These are phyloP conservation scores for Drosophila busckii DNA, from an alignment of 1,140 invertebrate species.

Conservation along the genomic window DNA sequence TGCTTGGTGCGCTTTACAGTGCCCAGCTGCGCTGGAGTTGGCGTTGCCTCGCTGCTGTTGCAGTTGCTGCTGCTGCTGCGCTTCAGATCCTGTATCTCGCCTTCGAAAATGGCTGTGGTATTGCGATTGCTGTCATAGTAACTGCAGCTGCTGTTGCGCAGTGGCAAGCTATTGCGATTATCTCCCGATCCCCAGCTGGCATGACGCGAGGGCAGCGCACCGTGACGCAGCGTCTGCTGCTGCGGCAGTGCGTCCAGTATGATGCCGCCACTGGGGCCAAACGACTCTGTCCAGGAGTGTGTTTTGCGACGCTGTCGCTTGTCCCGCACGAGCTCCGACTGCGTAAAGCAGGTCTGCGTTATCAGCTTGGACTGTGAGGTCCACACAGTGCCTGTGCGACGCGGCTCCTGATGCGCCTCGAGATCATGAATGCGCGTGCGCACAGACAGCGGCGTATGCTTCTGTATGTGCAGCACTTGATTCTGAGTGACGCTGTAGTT, in stretches of 20 bases:
- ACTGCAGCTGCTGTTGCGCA: constrained; percentile 87
- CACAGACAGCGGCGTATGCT: constrained; percentile 78
- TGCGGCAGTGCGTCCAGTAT: constrained; percentile 74
- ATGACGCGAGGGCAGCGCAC: constrained; percentile 85
- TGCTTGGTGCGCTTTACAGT: constrained; percentile 86
- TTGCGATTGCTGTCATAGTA: constrained; percentile 84
- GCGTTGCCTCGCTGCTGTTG: constrained; percentile 76
- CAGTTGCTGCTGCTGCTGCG: constrained; percentile 47
- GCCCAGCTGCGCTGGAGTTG: constrained; percentile 84
- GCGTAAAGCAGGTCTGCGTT: constrained; percentile 58
- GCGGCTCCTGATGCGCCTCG: constrained; percentile 55
- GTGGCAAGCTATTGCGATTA: constrained; percentile 82
- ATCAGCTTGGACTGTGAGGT: constrained; percentile 79
- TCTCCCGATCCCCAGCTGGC: constrained; percentile 90
- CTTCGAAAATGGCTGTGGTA: constrained; percentile 68
- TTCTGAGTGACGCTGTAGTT: constrained; percentile 94
- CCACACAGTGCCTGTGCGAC: constrained; percentile 80
- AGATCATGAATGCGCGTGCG: constrained; percentile 72
- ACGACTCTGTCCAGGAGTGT: constrained; percentile 70
- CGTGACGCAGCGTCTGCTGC: constrained; percentile 71
- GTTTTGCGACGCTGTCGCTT: constrained; percentile 68
- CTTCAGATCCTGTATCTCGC: constrained; percentile 73
- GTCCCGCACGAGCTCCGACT: constrained; percentile 83
- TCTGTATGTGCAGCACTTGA: constrained; percentile 88
- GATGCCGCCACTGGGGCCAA: constrained; percentile 79